Conservation (phyloP, 1,140 invertebrate species). For the Physella acuta region DNA sequence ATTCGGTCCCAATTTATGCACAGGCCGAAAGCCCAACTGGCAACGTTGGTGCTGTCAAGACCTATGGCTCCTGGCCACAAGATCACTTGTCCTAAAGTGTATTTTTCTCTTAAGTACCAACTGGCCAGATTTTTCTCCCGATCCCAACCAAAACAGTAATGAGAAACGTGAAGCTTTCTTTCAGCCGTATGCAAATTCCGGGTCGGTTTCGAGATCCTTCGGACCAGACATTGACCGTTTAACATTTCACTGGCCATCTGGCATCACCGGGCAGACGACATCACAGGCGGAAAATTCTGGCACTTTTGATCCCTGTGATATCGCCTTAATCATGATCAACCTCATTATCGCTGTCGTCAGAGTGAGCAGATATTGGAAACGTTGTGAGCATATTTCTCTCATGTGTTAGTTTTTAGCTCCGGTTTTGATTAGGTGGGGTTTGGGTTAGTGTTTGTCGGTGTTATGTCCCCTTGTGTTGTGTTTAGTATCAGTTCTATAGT, state of each 20-base stretch:
- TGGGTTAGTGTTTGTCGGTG: too few relatives aligned
- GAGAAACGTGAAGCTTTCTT: background rate
- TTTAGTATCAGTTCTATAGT: too few relatives aligned
- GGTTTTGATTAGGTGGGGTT: too few relatives aligned
- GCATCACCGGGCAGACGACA: background rate
- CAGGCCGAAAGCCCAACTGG: too few relatives aligned
- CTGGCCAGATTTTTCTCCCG: background rate
- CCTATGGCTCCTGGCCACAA: too few relatives aligned
- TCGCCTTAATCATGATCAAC: background rate
- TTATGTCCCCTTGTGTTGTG: too few relatives aligned
- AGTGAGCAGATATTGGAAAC: too few relatives aligned
- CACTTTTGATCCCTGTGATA: conserved; percentile 5
- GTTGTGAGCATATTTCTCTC: too few relatives aligned
- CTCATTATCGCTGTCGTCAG: background rate
- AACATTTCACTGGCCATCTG: conserved; percentile 11
- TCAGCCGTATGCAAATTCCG: conserved; percentile 12
- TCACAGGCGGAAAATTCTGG: conserved; percentile 6
- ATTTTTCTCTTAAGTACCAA: background rate
- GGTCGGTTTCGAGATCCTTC: background rate
- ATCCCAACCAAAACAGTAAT: conserved; percentile 4
- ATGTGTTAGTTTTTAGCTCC: too few relatives aligned
- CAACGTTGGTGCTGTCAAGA: too few relatives aligned
- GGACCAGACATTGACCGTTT: conserved; percentile 20
- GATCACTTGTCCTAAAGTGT: too few relatives aligned
- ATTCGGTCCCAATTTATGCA: too few relatives aligned